Evolutionary conservation across 2,888 invertebrate genomes (phyloP).

Genomic region (Spilarctia lutea): DNA sequence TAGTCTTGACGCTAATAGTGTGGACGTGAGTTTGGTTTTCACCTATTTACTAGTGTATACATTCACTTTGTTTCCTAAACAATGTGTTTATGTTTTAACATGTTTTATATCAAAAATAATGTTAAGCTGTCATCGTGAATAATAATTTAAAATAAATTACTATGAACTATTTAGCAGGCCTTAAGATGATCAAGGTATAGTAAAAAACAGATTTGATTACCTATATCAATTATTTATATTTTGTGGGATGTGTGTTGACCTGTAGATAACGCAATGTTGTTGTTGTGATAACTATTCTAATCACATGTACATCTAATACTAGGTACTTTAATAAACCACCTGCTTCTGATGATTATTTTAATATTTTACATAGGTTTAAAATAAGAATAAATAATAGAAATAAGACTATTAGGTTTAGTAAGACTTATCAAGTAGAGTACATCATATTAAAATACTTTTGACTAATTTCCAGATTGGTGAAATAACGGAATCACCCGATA

Average conservation of each 20-base stretch:
- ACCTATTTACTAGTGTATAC: not conserved
- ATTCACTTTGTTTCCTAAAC: not conserved
- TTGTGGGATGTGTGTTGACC: not conserved
- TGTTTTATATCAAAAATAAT: not conserved
- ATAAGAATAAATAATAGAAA: no score
- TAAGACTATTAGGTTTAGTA: not conserved
- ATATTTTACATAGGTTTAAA: not conserved
- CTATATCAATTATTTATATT: not conserved
- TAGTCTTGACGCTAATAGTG: slow-evolving; percentile 80
- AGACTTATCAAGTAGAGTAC: not conserved
- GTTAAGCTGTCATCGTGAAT: not conserved
- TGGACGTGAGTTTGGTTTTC: slow-evolving; percentile 76
- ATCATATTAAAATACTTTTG: not conserved
- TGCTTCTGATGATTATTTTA: not conserved
- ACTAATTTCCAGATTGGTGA: slow-evolving; percentile 87
- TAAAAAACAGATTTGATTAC: not conserved
- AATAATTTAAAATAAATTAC: not conserved
- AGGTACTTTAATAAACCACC: not conserved
- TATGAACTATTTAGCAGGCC: not conserved
- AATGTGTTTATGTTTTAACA: not conserved
- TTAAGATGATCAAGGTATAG: slow-evolving; percentile 3
- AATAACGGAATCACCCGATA: slow-evolving; percentile 89
- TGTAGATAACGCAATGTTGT: not conserved
- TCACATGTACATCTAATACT: not conserved
- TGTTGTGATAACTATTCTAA: not conserved